A percentile compares a stretch with the other conserved stretches of the same genome.
Conservation (phyloP, 2,797 vertebrate species). For the Agapornis canus region DNA sequence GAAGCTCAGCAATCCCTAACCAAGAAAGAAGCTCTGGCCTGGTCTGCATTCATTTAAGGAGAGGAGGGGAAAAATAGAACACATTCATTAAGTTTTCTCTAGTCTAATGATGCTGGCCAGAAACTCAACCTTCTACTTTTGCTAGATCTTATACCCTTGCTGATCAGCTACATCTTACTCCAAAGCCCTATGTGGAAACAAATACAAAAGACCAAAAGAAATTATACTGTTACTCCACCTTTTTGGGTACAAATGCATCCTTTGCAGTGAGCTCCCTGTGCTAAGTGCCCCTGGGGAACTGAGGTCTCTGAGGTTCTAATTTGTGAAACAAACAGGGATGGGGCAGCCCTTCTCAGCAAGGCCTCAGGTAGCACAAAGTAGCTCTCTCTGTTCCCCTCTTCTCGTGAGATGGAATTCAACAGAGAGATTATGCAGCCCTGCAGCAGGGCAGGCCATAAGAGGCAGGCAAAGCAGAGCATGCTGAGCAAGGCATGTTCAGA, state of each 20-base stretch:
- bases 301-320: not conserved
- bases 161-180: not conserved
- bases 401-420: not conserved
- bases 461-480: not conserved
- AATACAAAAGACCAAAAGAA: not conserved
- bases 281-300: not conserved
- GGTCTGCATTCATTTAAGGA: constrained; percentile 18
- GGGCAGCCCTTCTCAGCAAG: not conserved
- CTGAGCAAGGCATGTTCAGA: accelerated
- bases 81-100: constrained; percentile 18
- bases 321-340: not conserved
- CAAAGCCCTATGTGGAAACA: not conserved
- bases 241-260: not conserved
- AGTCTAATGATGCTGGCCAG: not conserved
- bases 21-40: not conserved
- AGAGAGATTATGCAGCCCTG: accelerated
- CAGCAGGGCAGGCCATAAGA: accelerated
- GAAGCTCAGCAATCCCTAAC: constrained; percentile 19
- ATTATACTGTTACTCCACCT: not conserved
- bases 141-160: not conserved
- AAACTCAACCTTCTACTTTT: not conserved
- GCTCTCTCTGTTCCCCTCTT: not conserved
- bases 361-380: not conserved
- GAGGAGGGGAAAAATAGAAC: not conserved
- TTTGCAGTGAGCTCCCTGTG: not conserved